Conservation (phyloP, 2,888 invertebrate species). For the Oeneis ivallda region DNA sequence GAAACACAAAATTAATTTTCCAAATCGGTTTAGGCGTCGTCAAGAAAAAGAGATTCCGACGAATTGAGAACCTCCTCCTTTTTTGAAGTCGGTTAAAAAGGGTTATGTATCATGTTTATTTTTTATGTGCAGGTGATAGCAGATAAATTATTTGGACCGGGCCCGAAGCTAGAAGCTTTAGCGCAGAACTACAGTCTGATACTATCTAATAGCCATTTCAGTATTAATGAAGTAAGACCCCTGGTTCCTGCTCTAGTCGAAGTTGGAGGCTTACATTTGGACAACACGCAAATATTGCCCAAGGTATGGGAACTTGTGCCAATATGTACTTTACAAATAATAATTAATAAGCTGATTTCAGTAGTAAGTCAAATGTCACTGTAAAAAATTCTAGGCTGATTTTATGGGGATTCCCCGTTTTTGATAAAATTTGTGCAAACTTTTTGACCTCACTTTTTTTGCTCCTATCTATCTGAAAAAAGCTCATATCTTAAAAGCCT, state of each 20-base stretch:
- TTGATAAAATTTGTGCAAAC: not conserved
- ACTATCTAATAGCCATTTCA: constrained; percentile 81
- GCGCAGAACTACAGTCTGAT: constrained; percentile 78
- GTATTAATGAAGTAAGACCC: constrained; percentile 80
- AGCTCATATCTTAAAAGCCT: too few species aligned
- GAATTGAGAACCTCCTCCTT: too few species aligned
- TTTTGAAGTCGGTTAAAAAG: too few species aligned
- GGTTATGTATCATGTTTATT: not conserved
- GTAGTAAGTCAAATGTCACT: not conserved
- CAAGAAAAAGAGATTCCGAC: too few species aligned
- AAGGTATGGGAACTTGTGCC: constrained; percentile 54
- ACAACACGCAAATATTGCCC: constrained; percentile 66
- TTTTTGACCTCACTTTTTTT: too few species aligned
- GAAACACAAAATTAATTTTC: too few species aligned
- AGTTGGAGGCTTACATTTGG: constrained; percentile 81
- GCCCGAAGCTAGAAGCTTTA: constrained; percentile 67
- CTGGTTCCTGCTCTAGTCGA: constrained; percentile 78
- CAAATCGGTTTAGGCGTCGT: too few species aligned
- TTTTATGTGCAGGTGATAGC: constrained; percentile 62
- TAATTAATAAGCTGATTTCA: not conserved
- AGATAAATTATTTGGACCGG: constrained; percentile 75
- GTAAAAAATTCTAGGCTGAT: not conserved
- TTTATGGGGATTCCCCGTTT: constrained; percentile 1
- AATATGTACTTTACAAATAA: not conserved
- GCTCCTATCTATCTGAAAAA: too few species aligned